Evolutionary conservation across 1,140 invertebrate species (phyloP), one percentile per base, ranked within the genome.

Genomic region (Pararge aegeria): DNA sequence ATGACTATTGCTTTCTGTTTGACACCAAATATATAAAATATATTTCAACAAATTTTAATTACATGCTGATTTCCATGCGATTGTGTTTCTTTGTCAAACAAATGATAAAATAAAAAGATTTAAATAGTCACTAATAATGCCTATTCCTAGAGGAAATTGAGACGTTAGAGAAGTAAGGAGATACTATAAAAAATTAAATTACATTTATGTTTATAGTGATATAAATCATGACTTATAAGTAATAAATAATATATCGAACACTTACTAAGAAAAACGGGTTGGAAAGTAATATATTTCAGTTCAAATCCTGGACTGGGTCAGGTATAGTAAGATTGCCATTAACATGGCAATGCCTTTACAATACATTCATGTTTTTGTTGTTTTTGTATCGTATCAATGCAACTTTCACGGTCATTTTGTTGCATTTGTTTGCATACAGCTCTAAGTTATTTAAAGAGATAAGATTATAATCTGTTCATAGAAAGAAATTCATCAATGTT

Each of bases 1-100:
- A 56, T 56, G 53, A 48, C 60, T 62, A 62, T 62, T 62, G 58
- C 58, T 61, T 61, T 61, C 10, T 1, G 10, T 55, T 40, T 55
- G 3, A 9, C 18, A 7, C 18, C 15, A 15, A 42, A 42, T 16
- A 15, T 16, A 18, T 5, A 42, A 18, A 42, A 0, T n/a, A 38
- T 38, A 38, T n/a, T 4, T 38, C 10, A 38, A 38, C 13, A 13
- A 38, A 10, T n/a, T 16, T 40, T 2, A 42, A 1, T 42, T 10
- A 16, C 16, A 42, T 42, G n/a, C n/a, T 16, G 38, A 42, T 42
- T 42, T 18, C 4, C 18, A 34, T 10, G 30, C 18, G 38, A 16
- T 42, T 42, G 13, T 42, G 5, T 16, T 18, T 4, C 5, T 1
- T 5, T 5, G 1, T 16, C 13, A 40, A 10, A 42, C 13, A 6